Evolutionary conservation across 2,888 invertebrate genomes (phyloP).

Genomic region (Andrena hattorfiana): DNA sequence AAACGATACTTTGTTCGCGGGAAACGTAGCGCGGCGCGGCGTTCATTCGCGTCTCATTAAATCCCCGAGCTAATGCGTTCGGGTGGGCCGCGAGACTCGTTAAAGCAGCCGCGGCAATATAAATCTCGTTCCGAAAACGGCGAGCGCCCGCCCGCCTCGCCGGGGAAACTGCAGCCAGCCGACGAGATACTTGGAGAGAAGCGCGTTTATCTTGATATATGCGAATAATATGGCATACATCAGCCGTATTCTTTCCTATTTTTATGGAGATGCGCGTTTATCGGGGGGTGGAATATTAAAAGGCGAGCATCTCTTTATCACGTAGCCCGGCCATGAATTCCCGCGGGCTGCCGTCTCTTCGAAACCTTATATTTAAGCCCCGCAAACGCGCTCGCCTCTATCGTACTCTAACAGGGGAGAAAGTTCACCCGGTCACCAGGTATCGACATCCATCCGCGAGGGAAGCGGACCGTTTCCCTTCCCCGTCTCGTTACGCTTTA

Average conservation of each 20-base stretch:
- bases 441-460: neutral
- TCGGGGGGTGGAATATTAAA: slow-evolving; percentile 53
- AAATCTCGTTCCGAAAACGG: slow-evolving; percentile 55
- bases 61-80: slow-evolving; percentile 39
- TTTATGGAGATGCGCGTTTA: slow-evolving; percentile 63
- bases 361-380: slow-evolving; percentile 37
- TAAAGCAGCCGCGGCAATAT: slow-evolving; percentile 40
- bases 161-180: slow-evolving; percentile 40
- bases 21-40: slow-evolving; percentile 21
- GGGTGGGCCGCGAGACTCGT: slow-evolving; percentile 38
- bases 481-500: slow-evolving; percentile 22
- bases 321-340: slow-evolving; percentile 30
- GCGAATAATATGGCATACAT: slow-evolving; percentile 65
- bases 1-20: slow-evolving; percentile 10
- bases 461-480: neutral
- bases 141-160: slow-evolving; percentile 29
- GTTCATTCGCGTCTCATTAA: slow-evolving; percentile 51
- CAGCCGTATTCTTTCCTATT: slow-evolving; percentile 60
- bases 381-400: neutral
- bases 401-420: slow-evolving; percentile 10
- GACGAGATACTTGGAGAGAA: slow-evolving; percentile 23
- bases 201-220: slow-evolving; percentile 61
- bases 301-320: slow-evolving; percentile 53
- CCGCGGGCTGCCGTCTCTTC: neutral
- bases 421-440: neutral